Base-by-base conservation (phyloP, 92 coral and sea anemone genomes). In the Bergia sp. region DNA sequence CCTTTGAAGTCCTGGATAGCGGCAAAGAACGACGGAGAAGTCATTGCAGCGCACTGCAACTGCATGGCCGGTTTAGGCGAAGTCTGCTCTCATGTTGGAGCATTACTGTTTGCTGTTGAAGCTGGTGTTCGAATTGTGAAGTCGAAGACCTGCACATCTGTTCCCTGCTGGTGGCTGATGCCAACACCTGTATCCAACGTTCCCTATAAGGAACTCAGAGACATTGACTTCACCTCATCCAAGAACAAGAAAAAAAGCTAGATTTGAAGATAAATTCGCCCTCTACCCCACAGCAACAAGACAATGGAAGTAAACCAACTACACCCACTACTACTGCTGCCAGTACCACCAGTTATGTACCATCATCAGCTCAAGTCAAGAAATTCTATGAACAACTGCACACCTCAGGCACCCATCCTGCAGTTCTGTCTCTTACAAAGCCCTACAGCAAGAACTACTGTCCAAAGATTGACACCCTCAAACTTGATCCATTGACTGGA, bases 341-440 rank as follows among this genome's bases (percentile, higher is more conserved):
- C 73, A 66, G 23, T 66, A 21, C 20, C 23, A 11, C 79, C 42
- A 75, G 79, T 40, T 90, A 86, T 82, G 85, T 81, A 41, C 91
- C 89, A 40, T 88, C 91, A 21, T 75, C 53, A 64, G 55, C 49
- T 37, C 55, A 91, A 55, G 69, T 91, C 85, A 79, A 57, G 9
- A 74, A 13, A 42, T 92, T 92, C 82, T 92, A 75, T 89, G 42
- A 89, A 74, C 50, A 76, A 6, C 82, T 89, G 82, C 87, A 89
- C 73, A 77, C 72, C n/a, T 89, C 90, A 36, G 83, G 81, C 45
- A 89, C 90, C 53, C 77, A 86, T 69, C 84, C 92, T 72, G 94
- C 90, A 23, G 89, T 92, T 49, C 75, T 92, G 66, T 89, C 94
- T 16, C 92, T 92, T 37, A 82, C 72, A 13, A 29, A 82, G 36